A percentile compares a stretch with the other conserved stretches of the same genome.
phyloP scores from a whole-genome alignment of 2,888 invertebrate genomes.

The Macropis europaea region DNA sequence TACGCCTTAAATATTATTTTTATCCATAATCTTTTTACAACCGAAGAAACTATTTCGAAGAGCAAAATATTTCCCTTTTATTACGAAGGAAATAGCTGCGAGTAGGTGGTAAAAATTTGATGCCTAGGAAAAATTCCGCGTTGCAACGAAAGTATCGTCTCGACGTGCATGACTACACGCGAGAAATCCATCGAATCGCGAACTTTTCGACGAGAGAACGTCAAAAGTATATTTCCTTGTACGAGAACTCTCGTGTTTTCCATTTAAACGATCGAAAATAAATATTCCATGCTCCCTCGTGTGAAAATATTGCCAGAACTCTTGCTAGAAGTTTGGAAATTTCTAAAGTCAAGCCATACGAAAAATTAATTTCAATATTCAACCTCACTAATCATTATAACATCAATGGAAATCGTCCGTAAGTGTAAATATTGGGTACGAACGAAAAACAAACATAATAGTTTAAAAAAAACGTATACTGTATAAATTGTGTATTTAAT shows the following conservation, averaged over 20 bases:
- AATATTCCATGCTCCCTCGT: background rate
- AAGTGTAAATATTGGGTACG: too few relatives aligned
- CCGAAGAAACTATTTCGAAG: background rate
- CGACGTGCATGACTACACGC: background rate
- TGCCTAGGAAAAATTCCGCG: background rate
- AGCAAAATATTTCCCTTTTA: background rate
- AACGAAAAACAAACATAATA: too few relatives aligned
- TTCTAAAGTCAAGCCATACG: too few relatives aligned
- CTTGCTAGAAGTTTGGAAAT: too few relatives aligned
- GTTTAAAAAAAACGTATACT: too few relatives aligned
- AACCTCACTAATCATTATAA: too few relatives aligned
- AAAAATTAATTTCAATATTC: too few relatives aligned
- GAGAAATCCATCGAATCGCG: background rate
- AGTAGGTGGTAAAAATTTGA: constrained; percentile 16
- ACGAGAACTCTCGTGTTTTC: background rate
- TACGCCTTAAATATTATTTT: too few relatives aligned
- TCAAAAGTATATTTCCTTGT: background rate
- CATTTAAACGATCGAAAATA: background rate
- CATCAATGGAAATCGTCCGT: too few relatives aligned
- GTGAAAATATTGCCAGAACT: too few relatives aligned
- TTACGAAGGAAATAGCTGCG: background rate
- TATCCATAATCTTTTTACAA: too few relatives aligned
- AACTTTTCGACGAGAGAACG: background rate
- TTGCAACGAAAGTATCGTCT: background rate
- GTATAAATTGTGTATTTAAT: too few relatives aligned